Conservation (phyloP, 2,888 invertebrate species). For the Coenonympha arcania region DNA sequence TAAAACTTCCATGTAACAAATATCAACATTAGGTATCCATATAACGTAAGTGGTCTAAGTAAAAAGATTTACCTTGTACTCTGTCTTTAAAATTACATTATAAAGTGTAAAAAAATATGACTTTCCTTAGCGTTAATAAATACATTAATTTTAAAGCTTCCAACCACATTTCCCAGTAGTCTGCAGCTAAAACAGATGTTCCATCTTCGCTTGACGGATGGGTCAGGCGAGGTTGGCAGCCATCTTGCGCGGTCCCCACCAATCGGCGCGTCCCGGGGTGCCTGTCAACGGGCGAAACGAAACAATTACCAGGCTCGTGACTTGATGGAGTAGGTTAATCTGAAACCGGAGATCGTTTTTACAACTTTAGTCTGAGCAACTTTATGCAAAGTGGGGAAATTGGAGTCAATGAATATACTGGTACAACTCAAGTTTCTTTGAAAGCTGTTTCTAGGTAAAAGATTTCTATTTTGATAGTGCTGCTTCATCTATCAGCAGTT, state of each 20-base stretch:
- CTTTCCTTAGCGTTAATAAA: background rate
- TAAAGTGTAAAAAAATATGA: no score
- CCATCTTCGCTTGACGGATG: constrained; percentile 65
- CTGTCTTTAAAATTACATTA: no score
- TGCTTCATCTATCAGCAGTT: no score
- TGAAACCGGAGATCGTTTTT: constrained; percentile 52
- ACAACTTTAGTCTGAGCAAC: constrained; percentile 16
- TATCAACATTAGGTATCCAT: no score
- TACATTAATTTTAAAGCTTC: background rate
- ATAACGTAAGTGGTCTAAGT: no score
- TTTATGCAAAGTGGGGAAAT: constrained; percentile 11
- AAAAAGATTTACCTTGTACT: no score
- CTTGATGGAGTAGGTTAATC: constrained; percentile 50
- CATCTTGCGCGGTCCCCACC: constrained; percentile 65
- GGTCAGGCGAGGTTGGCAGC: constrained; percentile 67
- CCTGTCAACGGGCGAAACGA: constrained; percentile 59
- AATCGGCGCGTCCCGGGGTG: constrained; percentile 55
- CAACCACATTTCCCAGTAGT: background rate
- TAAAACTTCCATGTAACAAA: no score
- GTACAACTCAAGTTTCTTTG: background rate
- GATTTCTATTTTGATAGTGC: background rate
- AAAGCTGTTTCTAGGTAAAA: background rate
- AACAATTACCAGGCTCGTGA: constrained; percentile 62
- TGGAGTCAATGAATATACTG: background rate
- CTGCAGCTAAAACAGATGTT: constrained; percentile 66